Evolutionary conservation across 2,888 invertebrate genomes (phyloP), one percentile per base, ranked within the genome.

Genomic region (Labia minor): DNA sequence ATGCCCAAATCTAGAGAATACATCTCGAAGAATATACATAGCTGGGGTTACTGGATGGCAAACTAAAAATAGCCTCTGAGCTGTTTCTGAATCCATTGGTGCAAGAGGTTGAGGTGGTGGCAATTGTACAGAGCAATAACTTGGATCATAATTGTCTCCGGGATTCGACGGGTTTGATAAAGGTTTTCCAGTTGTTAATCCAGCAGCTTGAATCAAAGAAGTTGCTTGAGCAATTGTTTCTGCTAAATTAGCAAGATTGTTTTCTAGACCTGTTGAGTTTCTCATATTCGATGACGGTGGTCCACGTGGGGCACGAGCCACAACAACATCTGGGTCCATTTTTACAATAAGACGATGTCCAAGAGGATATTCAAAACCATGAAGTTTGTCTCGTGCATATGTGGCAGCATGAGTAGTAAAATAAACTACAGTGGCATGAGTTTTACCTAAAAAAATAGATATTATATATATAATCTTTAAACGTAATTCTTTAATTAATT

Each of bases 321-420:
- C 74, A 19, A 75, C 69, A 49, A 75, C 76, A 71, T 73, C 77
- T 21, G 79, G 80, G 66, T 87, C 85, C 11, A 86, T 86, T 74
- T 85, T 86, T 1, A 91, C 88, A 73, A 89, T 89, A 71, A 95
- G 81, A 69, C 88, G 83, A 73, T 87, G 86, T 18, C 94, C 94
- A 19, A 91, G 89, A 0, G 95, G 95, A 79, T 94, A 95, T 77
- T 95, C 95, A 77, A 95, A 89, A 1, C 90, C 89, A 76, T 95
- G 89, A 62, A 95, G 81, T 77, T 94, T 94, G 71, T 92, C 89
- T 72, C 87, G 85, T 63, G 89, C 90, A 78, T 90, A 89, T 0
- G 85, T 79, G 62, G 86, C 86, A 19, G 88, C 87, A 73, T 87
- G 86, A 1, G 86, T 81, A 73, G 83, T 85, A 69, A 84, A 84